These are phyloP conservation scores for Drosophila burlai DNA, from an alignment of 1,140 invertebrate genomes.

Conservation along the genomic window DNA sequence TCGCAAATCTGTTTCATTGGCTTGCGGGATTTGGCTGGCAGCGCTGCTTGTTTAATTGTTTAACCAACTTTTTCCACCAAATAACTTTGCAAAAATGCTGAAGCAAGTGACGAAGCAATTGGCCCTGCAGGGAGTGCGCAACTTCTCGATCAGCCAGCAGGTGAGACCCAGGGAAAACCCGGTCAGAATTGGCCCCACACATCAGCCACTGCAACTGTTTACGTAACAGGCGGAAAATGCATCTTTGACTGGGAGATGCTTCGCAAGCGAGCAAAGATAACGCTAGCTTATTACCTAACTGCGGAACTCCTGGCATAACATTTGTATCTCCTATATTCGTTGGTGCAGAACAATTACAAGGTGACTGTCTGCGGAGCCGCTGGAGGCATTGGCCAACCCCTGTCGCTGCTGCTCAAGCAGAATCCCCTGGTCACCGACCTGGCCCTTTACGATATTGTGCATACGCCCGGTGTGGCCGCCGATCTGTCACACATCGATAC, in stretches of 20 bases:
- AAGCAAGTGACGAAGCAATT: slow-evolving; percentile 84
- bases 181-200: not conserved
- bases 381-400: slow-evolving; percentile 99
- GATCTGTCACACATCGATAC: slow-evolving; percentile 99
- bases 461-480: slow-evolving; percentile 98
- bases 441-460: slow-evolving; percentile 97
- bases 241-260: slow-evolving; percentile 1
- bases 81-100: slow-evolving; percentile 70
- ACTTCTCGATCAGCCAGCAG: slow-evolving; percentile 78
- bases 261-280: not conserved
- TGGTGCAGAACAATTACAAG: slow-evolving; percentile 87
- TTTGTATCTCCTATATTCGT: slow-evolving; percentile 2
- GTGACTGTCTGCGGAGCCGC: slow-evolving; percentile 98
- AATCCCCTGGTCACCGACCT: slow-evolving; percentile 93
- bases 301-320: not conserved
- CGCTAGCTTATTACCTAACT: not conserved
- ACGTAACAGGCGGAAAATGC: slow-evolving; percentile 60
- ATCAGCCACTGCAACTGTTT: slow-evolving; percentile 50
- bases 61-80: slow-evolving; percentile 56
- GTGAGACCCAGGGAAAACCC: slow-evolving; percentile 41
- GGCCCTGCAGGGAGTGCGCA: slow-evolving; percentile 81
- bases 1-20: slow-evolving; percentile 50
- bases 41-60: slow-evolving; percentile 56
- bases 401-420: slow-evolving; percentile 97
- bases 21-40: slow-evolving; percentile 68